Base-by-base conservation (phyloP, 2,113 vertebrate species). In the Salvelinus fontinalis region DNA sequence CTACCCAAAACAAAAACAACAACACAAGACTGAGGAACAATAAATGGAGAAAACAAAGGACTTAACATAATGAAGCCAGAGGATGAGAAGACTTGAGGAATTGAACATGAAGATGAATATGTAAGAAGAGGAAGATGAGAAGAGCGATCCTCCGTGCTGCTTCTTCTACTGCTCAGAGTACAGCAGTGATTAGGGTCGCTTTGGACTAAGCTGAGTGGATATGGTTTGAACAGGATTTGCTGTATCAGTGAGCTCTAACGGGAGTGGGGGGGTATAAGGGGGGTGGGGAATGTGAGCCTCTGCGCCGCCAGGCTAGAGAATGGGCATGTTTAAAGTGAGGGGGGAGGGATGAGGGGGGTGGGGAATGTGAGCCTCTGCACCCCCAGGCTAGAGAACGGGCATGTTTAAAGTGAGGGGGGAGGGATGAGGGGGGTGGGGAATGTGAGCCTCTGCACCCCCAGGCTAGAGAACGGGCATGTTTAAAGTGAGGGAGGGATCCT, bases 101-200 rank as follows among this genome's bases (percentile, higher is more conserved):
- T 4, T 16, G 14, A 62, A 22, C 18, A 62, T 14, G 5, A 62
- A n/a, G 59, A 8, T 20, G 18, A 62, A 71, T 70, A 77, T 20
- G 14, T 14, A 11, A 51, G 51, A n/a, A 57, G 66, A 77, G 13
- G 67, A 22, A 29, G n/a, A 26, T 70, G 74, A 60, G 70, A 81
- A 66, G 27, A 44, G 20, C 2, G 31, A 48, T 86, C 39, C 83
- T 88, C 90, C 84, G 84, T 89, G 85, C 85, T 91, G 86, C 91
- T 90, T 79, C 78, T 80, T 84, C 88, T 9, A 8, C 84, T 78
- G 85, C 76, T 88, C 89, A 86, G 68, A 73, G 67, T 77, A 83
- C 85, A 87, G 84, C 86, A 76, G 85, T 39, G 18, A 66, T 79
- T 67, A 71, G 70, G 78, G 78, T 44, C 20, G 54, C 4, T 51